A percentile compares a stretch with the other conserved stretches of the same genome.
Evolutionary conservation across 2,797 vertebrate genomes (phyloP).

Genomic region (Zenarchopterus dispar): DNA sequence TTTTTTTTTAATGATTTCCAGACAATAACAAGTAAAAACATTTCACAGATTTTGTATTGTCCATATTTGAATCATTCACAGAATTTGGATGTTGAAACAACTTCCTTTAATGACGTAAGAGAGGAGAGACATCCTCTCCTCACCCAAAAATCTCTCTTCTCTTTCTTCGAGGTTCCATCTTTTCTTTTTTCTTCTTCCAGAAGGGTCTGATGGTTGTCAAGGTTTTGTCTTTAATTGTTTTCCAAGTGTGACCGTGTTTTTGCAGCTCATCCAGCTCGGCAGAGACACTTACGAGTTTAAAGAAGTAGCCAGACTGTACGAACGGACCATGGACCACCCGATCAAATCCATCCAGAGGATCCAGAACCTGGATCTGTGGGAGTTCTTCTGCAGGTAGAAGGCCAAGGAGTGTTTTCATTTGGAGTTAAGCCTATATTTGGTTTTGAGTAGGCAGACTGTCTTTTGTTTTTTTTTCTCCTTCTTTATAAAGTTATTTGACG

Average conservation of each 20-base stretch:
- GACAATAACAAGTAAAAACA: too few species aligned
- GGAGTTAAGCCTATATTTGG: not conserved
- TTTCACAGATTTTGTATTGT: too few species aligned
- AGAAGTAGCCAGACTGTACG: slow-evolving; percentile 92
- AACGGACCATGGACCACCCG: slow-evolving; percentile 92
- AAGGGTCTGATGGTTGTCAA: not conserved
- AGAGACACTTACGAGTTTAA: slow-evolving; percentile 94
- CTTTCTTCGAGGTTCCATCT: too few species aligned
- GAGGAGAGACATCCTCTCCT: too few species aligned
- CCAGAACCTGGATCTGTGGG: slow-evolving; percentile 97
- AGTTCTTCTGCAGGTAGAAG: slow-evolving; percentile 96
- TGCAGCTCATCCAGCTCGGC: slow-evolving; percentile 90
- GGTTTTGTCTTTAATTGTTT: not conserved
- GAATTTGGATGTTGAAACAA: too few species aligned
- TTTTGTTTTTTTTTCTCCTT: not conserved
- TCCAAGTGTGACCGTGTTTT: slow-evolving; percentile 7
- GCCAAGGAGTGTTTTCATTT: not conserved
- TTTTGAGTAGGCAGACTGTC: slow-evolving; percentile 1
- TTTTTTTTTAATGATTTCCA: too few species aligned
- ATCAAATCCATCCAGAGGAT: slow-evolving; percentile 95
- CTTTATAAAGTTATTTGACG: not conserved
- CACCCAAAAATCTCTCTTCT: too few species aligned
- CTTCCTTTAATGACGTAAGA: too few species aligned
- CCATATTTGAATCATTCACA: too few species aligned
- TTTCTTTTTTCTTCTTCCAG: too few species aligned